Evolutionary conservation across 2,113 vertebrate genomes (phyloP).

Genomic region (Catagonus wagneri): DNA sequence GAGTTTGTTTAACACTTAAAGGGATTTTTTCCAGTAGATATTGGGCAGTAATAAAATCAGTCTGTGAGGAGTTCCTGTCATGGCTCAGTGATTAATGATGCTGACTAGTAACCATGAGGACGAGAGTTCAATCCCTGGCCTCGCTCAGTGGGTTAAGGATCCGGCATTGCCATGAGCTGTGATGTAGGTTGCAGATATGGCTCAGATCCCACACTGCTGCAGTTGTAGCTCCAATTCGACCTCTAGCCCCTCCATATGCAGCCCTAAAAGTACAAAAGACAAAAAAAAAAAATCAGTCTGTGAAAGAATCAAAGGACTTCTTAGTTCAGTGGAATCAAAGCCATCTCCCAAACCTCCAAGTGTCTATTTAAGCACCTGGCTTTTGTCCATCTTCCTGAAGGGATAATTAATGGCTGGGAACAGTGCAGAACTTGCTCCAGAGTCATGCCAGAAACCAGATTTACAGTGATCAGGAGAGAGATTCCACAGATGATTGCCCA

Average conservation of each 20-base stretch:
- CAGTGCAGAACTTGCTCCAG: not conserved
- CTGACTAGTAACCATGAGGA: no score
- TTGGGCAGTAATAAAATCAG: not conserved
- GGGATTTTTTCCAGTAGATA: not conserved
- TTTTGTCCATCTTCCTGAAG: not conserved
- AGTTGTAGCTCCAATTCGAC: no score
- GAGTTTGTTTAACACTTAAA: not conserved
- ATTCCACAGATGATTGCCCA: not conserved
- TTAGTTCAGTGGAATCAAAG: slow-evolving; percentile 6
- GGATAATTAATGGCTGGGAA: not conserved
- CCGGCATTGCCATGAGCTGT: no score
- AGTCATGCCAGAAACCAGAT: not conserved
- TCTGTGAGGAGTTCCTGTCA: not conserved
- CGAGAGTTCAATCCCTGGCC: no score
- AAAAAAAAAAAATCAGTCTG: not conserved
- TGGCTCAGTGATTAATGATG: no score
- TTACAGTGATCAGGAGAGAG: not conserved
- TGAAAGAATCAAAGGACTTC: slow-evolving; percentile 29
- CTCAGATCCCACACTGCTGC: no score
- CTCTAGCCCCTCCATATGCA: no score
- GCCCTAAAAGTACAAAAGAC: no score
- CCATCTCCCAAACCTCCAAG: not conserved
- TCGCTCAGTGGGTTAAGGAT: no score
- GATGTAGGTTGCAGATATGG: no score
- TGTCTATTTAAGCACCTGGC: slow-evolving; percentile 24